Conservation (phyloP, 2,888 invertebrate species). For the Temnothorax rugatulus region DNA sequence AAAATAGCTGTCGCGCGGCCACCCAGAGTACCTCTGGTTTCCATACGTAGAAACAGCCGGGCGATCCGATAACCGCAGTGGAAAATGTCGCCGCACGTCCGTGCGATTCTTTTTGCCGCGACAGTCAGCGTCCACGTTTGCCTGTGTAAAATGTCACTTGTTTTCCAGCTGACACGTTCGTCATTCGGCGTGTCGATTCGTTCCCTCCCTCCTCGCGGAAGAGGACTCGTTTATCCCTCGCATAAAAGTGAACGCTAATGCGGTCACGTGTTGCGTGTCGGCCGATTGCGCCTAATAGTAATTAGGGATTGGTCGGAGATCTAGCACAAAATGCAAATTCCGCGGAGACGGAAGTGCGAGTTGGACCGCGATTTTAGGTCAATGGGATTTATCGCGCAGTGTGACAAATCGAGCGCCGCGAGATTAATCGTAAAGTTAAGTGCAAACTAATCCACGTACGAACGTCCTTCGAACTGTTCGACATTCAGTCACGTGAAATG, state of each 20-base stretch:
- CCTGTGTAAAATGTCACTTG: conserved; percentile 53
- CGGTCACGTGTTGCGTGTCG: background rate
- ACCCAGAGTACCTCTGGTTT: conserved; percentile 11
- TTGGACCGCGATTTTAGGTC: conserved; percentile 28
- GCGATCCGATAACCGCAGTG: conserved; percentile 52
- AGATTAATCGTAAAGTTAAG: conserved; percentile 36
- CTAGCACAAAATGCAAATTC: conserved; percentile 63
- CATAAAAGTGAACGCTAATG: conserved; percentile 27
- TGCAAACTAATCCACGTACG: background rate
- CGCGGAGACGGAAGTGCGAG: conserved; percentile 43
- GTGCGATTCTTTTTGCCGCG: conserved; percentile 58
- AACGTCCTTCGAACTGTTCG: background rate
- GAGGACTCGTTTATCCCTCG: conserved; percentile 22
- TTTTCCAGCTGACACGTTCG: conserved; percentile 51
- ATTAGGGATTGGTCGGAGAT: conserved; percentile 61
- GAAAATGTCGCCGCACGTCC: conserved; percentile 72
- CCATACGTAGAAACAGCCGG: conserved; percentile 68
- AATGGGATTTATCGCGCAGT: conserved; percentile 21
- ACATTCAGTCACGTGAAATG: background rate
- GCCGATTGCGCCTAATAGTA: conserved; percentile 63
- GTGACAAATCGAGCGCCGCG: background rate
- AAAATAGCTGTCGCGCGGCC: conserved; percentile 22
- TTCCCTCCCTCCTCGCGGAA: conserved; percentile 17
- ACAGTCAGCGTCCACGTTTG: conserved; percentile 22
- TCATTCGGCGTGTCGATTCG: conserved; percentile 50